Evolutionary conservation across 2,113 vertebrate genomes (phyloP), one percentile per base, ranked within the genome.

Genomic region (Acanthochromis polyacanthus): DNA sequence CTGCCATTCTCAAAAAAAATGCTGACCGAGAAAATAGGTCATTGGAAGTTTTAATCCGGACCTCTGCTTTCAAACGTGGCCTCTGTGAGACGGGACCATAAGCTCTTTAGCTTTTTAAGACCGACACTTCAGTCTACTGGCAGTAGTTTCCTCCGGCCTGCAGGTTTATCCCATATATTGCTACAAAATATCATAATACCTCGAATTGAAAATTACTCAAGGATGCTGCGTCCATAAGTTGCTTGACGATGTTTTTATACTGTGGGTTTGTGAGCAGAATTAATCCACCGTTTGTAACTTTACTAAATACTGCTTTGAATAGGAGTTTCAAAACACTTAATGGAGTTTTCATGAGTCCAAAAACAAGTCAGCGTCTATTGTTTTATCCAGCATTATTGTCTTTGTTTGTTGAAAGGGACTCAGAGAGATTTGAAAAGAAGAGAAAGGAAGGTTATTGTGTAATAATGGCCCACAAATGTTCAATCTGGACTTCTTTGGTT

Each of bases 51-150:
- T 75, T 78, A 78, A 72, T 79, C 81, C 69, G 56, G 56, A n/a
- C 56, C 32, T 66, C 63, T 82, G 78, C 74, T 81, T 78, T 84
- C 30, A 82, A 53, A 79, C 66, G 6, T 22, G 43, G 50, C 30
- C 30, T 78, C 58, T 45, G 64, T 65, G 45, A 76, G 67, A 71
- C 25, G 0, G 25, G 38, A 51, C 12, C 28, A 32, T 77, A 83
- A 86, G 57, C 75, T 71, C 68, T 88, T 80, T 61, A 81, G 61
- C 74, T 62, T 81, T 74, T 78, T 79, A 77, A 71, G 45, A 65
- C 70, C 1, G 4, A 73, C 74, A 64, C 59, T 90, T 71, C 43
- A 36, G 40, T 70, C 67, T 57, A 32, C 63, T 63, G 63, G 17
- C 55, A 50, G 38, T 75, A 0, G 55, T 83, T 78, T 81, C 22